phyloP scores from a whole-genome alignment of 2,113 vertebrate species.

The Phrynosoma blainvillii region DNA sequence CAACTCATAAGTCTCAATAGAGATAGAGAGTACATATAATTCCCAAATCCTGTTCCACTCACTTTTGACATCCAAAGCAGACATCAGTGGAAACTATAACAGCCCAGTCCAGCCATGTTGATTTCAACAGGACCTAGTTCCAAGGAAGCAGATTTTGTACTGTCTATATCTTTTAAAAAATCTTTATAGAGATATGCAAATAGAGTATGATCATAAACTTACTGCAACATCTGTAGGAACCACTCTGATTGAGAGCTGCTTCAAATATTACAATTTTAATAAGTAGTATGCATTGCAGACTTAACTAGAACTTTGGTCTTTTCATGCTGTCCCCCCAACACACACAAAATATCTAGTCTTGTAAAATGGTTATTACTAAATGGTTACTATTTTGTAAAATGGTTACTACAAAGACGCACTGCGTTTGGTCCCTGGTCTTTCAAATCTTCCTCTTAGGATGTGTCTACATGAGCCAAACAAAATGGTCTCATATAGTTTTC shows the following conservation, averaged over 20 bases:
- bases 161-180: too few relatives aligned
- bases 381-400: too few relatives aligned
- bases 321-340: neutral
- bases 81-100: neutral
- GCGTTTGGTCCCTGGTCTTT: neutral
- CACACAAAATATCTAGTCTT: neutral
- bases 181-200: neutral
- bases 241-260: neutral
- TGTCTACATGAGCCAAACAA: too few relatives aligned
- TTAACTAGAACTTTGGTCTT: neutral
- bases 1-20: neutral
- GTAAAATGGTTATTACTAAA: neutral
- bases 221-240: neutral
- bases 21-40: too few relatives aligned
- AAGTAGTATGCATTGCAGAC: neutral
- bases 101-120: neutral
- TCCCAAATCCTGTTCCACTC: too few relatives aligned
- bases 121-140: neutral
- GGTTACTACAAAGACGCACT: neutral
- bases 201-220: neutral
- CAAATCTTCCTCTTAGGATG: neutral
- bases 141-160: neutral
- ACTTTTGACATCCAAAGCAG: neutral
- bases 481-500: too few relatives aligned
- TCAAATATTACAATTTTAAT: neutral